Percentiles rank a stretch among this genome's conserved stretches.
Conservation (phyloP, 2,113 vertebrate genomes). For the Antechinus stuartii region DNA sequence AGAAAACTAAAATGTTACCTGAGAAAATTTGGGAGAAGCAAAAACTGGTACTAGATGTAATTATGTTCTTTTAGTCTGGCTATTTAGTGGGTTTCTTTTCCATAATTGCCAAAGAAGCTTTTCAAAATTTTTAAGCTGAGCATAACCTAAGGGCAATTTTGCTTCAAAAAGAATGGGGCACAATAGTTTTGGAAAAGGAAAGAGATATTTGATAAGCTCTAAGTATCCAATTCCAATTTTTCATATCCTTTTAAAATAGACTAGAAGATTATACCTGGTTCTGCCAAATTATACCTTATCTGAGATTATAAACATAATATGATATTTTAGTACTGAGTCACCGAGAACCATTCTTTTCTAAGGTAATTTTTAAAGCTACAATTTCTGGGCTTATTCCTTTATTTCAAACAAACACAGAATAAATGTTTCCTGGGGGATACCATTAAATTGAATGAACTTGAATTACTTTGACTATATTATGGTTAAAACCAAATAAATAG, state of each 20-base stretch:
- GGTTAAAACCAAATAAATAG: background rate
- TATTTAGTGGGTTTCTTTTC: background rate
- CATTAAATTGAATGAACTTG: background rate
- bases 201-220: background rate
- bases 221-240: background rate
- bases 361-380: background rate
- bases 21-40: background rate
- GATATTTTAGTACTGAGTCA: background rate
- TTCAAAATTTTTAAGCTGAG: background rate
- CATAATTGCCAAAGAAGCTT: background rate
- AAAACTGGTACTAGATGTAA: background rate
- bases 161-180: background rate
- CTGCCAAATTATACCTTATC: background rate
- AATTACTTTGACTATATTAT: background rate
- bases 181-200: background rate
- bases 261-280: background rate
- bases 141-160: background rate
- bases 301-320: background rate
- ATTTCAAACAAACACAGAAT: background rate
- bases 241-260: background rate
- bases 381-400: too few relatives aligned
- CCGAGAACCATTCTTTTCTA: background rate
- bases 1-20: background rate
- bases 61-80: background rate
- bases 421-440: background rate